Evolutionary conservation across 2,888 invertebrate species (phyloP), one percentile per base, ranked within the genome.

Genomic region (Dicycla oo): DNA sequence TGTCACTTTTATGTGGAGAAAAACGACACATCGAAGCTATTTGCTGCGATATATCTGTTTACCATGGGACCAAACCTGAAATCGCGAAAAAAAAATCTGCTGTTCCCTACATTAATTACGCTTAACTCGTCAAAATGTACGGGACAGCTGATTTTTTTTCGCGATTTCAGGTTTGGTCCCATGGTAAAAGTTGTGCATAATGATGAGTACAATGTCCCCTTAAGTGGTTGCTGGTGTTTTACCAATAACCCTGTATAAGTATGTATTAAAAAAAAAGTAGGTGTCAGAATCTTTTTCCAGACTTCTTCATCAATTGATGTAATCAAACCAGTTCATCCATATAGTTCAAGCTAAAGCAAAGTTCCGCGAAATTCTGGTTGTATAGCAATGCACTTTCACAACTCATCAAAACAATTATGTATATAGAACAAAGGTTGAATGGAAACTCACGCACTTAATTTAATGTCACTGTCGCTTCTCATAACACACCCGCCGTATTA

Each of bases 401-500:
- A 57, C 23, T 1, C 13, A 23, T 26, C n/a, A 43, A 63, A 43
- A 57, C 56, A 49, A 34, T 45, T 10, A 51, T 51, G 51, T 73
- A 51, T 34, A 43, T 18, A 43, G 23, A 43, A 20, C 26, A 57
- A 49, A 43, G 13, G 11, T 45, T 56, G 23, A 34, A 49, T 40
- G 15, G 38, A 67, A 30, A 30, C 3, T 45, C 11, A 53, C 23
- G 38, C 45, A 58, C 30, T 38, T 15, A 11, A 38, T 47, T 65
- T 30, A 75, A 66, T 38, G 51, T n/a, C 64, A 56, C 8, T 51
- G n/a, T 5, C 30, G 13, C 13, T 51, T 70, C 40, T 40, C 38
- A 69, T 30, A 69, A 69, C 47, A 69, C n/a, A 56, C 6, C 3
- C 18, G 18, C 5, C 26, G 30, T 75, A 8, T 20, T 75, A 8